Base-by-base conservation (phyloP, 2,113 vertebrate species). In the Nycticryphes semicollaris region DNA sequence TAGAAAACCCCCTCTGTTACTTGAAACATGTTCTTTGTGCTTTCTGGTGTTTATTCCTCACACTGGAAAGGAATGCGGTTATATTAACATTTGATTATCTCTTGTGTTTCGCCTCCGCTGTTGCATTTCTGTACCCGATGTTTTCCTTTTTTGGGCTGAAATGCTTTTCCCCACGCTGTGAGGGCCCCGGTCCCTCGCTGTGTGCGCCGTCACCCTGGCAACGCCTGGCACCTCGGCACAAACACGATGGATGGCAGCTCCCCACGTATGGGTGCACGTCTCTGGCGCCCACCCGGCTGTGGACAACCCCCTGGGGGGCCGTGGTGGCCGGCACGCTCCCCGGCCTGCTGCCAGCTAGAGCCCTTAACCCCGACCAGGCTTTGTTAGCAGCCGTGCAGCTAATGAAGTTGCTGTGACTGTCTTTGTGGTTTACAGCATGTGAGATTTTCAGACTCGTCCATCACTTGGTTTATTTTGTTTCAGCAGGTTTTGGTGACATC, bases 121-220 rank as follows among this genome's bases (percentile, higher is more conserved):
- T 64, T 91, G 74, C 74, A 73, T 92, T 95, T 95, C 78, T 95
- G 48, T 57, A 73, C 75, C 62, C 0, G 7, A 64, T 87, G 84
- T 82, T 94, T 93, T 89, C 89, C 91, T 90, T 96, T 95, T 96
- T 96, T 93, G 96, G 95, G 84, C 93, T 96, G 96, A 97, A 70
- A 72, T 1, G 10, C 83, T 84, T 94, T 92, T 94, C 93, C 92
- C 81, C 33, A 7, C 0, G 25, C 80, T 92, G 93, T 81, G 69
- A 6, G 33, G 80, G 89, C 91, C 79, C 35, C 2, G 9, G 67
- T 93, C 90, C 94, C 87, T 79, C 1, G 15, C 94, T 95, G 87
- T 84, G 90, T 78, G 96, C n/a, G 2, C 94, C 0, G 96, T 98
- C 97, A 97, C 98, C 97, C 87, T 97, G 94, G 97, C 98, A 98